A percentile compares a stretch with the other conserved stretches of the same genome.
phyloP scores from a whole-genome alignment of 2,113 vertebrate species.

The Ancistrus triradiatus region DNA sequence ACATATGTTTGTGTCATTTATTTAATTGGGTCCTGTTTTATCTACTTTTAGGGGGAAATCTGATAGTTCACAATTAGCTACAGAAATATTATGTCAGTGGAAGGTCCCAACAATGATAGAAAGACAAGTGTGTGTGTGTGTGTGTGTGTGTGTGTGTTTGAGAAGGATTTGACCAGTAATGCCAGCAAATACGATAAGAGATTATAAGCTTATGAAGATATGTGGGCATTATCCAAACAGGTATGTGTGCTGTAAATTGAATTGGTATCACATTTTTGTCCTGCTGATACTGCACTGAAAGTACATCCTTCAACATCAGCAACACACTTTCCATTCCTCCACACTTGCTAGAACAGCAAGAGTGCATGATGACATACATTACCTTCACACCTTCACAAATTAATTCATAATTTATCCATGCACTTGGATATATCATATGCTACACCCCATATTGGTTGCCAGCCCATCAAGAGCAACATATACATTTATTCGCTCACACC shows the following conservation, averaged over 20 bases:
- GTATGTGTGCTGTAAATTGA: constrained; percentile 28
- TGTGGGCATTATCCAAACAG: constrained; percentile 26
- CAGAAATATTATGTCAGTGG: too few species aligned
- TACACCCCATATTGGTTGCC: too few species aligned
- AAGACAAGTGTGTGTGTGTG: too few species aligned
- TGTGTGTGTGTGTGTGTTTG: constrained; percentile 12
- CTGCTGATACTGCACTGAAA: constrained; percentile 19
- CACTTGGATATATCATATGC: too few species aligned
- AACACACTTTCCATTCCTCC: not conserved
- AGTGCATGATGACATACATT: not conserved
- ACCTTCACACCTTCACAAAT: not conserved
- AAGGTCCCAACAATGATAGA: too few species aligned
- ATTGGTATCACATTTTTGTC: constrained; percentile 22
- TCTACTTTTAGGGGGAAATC: too few species aligned
- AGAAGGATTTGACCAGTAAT: not conserved
- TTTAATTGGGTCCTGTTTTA: too few species aligned
- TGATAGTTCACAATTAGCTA: too few species aligned
- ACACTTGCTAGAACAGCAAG: not conserved
- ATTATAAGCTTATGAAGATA: constrained; percentile 9
- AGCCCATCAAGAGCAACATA: too few species aligned
- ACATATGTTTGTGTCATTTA: too few species aligned
- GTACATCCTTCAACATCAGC: not conserved
- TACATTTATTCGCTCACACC: too few species aligned
- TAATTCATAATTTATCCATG: too few species aligned
- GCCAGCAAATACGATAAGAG: constrained; percentile 11